Evolutionary conservation across 1,140 invertebrate genomes (phyloP).

Genomic region (Chelonus insularis): DNA sequence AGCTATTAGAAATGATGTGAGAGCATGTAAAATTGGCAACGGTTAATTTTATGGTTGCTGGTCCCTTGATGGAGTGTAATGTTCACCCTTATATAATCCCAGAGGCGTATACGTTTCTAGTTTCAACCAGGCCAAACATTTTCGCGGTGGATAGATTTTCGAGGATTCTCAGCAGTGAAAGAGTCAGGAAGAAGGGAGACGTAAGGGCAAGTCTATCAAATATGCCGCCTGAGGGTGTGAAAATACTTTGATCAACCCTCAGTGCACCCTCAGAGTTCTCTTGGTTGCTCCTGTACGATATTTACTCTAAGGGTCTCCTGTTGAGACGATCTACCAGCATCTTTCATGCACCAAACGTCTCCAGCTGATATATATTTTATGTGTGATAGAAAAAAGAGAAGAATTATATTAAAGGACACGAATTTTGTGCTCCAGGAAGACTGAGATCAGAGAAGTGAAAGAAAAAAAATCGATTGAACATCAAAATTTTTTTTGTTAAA

Average conservation of each 20-base stretch:
- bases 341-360: slow-evolving; percentile 22
- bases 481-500: too few relatives aligned
- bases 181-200: slow-evolving; percentile 16
- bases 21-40: slow-evolving; percentile 9
- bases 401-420: too few relatives aligned
- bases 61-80: background rate
- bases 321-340: slow-evolving; percentile 43
- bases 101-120: slow-evolving; percentile 21
- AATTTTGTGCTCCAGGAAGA: too few relatives aligned
- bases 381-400: too few relatives aligned
- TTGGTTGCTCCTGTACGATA: slow-evolving; percentile 28
- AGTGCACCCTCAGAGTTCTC: slow-evolving; percentile 33
- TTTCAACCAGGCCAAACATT: slow-evolving; percentile 21
- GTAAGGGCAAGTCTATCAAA: slow-evolving; percentile 45
- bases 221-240: slow-evolving; percentile 52
- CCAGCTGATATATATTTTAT: slow-evolving; percentile 3
- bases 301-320: slow-evolving; percentile 49
- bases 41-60: slow-evolving; percentile 12
- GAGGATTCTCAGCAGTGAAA: slow-evolving; percentile 25
- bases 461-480: too few relatives aligned
- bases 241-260: slow-evolving; percentile 53
- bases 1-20: background rate
- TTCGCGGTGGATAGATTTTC: slow-evolving; percentile 19
- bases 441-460: too few relatives aligned
- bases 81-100: slow-evolving; percentile 18